A percentile compares a stretch with the other conserved stretches of the same genome.
Conservation (phyloP, 2,888 invertebrate species). For the Tipula vernalis region DNA sequence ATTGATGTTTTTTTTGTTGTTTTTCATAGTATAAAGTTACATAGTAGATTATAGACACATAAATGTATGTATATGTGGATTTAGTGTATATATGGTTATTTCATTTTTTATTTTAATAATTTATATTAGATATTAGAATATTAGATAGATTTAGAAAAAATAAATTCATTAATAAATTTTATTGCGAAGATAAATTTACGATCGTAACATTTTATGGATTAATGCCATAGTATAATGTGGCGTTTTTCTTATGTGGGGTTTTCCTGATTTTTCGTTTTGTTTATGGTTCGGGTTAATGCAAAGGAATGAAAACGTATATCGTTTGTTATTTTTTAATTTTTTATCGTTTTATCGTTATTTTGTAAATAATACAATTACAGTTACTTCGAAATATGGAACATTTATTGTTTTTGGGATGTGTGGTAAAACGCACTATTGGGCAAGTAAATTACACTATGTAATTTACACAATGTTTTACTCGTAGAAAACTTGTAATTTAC, state of each 20-base stretch:
- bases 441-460: too few species aligned
- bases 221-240: background rate
- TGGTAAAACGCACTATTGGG: too few species aligned
- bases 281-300: background rate
- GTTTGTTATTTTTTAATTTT: too few species aligned
- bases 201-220: background rate
- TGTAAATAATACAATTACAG: too few species aligned
- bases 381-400: too few species aligned
- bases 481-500: too few species aligned
- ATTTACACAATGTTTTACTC: too few species aligned
- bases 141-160: background rate
- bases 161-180: conserved; percentile 4
- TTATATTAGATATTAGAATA: background rate
- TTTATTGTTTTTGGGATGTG: too few species aligned
- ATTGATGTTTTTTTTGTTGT: background rate
- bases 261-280: background rate
- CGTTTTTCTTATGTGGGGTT: background rate
- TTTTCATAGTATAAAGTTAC: background rate
- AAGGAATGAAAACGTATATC: too few species aligned
- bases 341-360: too few species aligned
- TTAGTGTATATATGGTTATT: background rate
- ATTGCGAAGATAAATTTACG: background rate
- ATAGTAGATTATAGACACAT: too few species aligned
- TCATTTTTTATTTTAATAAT: background rate
- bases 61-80: background rate